phyloP scores from a whole-genome alignment of 1,140 invertebrate genomes.

The Liolophura sinensis region DNA sequence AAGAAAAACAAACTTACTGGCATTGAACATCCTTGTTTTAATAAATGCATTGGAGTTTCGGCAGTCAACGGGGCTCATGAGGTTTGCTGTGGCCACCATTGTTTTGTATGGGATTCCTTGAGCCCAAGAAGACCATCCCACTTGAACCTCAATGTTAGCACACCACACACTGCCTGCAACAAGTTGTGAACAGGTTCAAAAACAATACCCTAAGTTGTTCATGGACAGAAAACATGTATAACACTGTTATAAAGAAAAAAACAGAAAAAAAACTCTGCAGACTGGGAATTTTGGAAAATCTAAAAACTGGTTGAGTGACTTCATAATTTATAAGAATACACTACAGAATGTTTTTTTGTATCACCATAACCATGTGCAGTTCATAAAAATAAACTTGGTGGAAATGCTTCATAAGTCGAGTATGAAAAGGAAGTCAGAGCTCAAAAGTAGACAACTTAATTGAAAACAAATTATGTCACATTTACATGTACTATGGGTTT shows the following conservation, averaged over 20 bases:
- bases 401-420: not conserved
- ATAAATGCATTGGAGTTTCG: slow-evolving; percentile 18
- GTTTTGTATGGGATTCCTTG: slow-evolving; percentile 32
- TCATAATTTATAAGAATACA: too few relatives aligned
- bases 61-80: slow-evolving; percentile 44
- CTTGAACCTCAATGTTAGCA: slow-evolving; percentile 40
- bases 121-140: slow-evolving; percentile 49
- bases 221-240: too few relatives aligned
- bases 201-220: too few relatives aligned
- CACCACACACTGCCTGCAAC: slow-evolving; percentile 42
- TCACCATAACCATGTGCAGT: too few relatives aligned
- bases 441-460: too few relatives aligned
- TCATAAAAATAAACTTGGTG: not conserved
- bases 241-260: too few relatives aligned
- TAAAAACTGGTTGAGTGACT: too few relatives aligned
- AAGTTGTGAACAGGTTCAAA: not conserved
- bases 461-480: too few relatives aligned
- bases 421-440: not conserved
- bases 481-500: too few relatives aligned
- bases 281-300: too few relatives aligned
- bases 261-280: too few relatives aligned
- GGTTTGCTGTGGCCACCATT: slow-evolving; percentile 29
- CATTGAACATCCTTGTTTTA: slow-evolving; percentile 42
- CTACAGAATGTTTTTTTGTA: too few relatives aligned
- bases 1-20: slow-evolving; percentile 22